These are phyloP conservation scores for Ptychodera flava DNA, from an alignment of 35 echinoderm and acorn worm genomes.

Conservation along the genomic window DNA sequence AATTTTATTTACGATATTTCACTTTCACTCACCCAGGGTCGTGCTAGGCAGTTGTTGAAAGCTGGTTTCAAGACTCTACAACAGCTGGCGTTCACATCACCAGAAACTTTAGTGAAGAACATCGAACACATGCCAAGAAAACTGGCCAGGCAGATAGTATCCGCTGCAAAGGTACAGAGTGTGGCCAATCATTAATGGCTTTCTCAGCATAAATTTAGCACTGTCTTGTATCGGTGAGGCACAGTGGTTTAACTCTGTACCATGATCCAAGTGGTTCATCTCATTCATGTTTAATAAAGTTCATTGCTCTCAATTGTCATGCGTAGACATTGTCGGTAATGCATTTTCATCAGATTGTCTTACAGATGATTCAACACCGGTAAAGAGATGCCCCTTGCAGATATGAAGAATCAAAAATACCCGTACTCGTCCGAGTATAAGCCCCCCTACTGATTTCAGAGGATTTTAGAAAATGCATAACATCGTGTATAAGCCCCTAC, in stretches of 20 bases:
- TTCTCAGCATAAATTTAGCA: background rate
- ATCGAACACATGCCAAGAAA: slow-evolving; percentile 67
- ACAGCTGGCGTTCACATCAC: slow-evolving; percentile 69
- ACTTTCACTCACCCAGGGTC: slow-evolving; percentile 55
- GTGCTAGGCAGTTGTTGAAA: slow-evolving; percentile 68
- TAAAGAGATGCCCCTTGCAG: no score
- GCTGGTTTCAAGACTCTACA: slow-evolving; percentile 79
- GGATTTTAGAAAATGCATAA: no score
- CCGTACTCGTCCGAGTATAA: no score
- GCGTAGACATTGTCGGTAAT: background rate
- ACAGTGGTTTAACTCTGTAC: background rate
- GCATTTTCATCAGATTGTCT: background rate
- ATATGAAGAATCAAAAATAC: no score
- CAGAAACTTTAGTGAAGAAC: slow-evolving; percentile 26
- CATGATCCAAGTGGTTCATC: background rate
- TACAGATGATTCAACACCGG: no score
- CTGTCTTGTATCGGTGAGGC: background rate
- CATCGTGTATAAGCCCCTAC: no score
- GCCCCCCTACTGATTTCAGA: no score
- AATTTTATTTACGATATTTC: no score
- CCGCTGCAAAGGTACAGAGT: slow-evolving; percentile 87
- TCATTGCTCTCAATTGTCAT: background rate
- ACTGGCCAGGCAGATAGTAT: slow-evolving; percentile 72
- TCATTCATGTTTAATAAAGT: background rate
- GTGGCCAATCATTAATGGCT: background rate